Evolutionary conservation across 2,888 invertebrate species (phyloP).

Genomic region (Drosophila acutilabella): DNA sequence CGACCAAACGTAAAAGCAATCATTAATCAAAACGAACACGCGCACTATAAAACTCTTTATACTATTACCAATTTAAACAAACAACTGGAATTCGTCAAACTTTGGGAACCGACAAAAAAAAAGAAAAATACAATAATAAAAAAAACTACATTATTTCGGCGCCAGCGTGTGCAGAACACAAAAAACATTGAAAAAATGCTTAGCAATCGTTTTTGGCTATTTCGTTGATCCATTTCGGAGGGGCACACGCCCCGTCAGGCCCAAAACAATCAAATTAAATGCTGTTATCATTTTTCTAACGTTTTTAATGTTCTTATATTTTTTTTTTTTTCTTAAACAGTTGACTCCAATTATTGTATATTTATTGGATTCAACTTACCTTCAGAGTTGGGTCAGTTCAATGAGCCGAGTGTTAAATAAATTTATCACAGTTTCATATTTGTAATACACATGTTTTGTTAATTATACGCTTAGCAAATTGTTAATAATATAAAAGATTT

Average conservation of each 20-base stretch:
- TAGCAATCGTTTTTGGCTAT: constrained; percentile 24
- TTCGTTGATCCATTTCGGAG: constrained; percentile 51
- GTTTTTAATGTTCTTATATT: constrained; percentile 22
- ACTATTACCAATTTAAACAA: constrained; percentile 46
- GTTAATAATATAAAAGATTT: constrained; percentile 20
- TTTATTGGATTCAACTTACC: constrained; percentile 22
- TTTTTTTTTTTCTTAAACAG: constrained; percentile 14
- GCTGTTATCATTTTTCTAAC: constrained; percentile 27
- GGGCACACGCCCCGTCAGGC: constrained; percentile 5
- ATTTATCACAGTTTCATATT: constrained; percentile 23
- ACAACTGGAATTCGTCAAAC: constrained; percentile 40
- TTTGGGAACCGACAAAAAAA: constrained; percentile 1
- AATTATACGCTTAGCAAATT: constrained; percentile 24
- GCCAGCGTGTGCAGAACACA: constrained; percentile 70
- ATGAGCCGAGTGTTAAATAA: constrained; percentile 35
- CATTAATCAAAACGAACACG: constrained; percentile 74
- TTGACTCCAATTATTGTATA: constrained; percentile 31
- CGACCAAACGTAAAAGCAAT: constrained; percentile 56
- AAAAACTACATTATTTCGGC: constrained; percentile 16
- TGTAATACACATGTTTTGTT: constrained; percentile 21
- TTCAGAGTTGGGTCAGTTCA: constrained; percentile 54
- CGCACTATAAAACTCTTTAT: constrained; percentile 69
- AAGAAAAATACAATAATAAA: constrained; percentile 7
- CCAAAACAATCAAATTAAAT: constrained; percentile 21
- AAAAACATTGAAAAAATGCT: constrained; percentile 48